Conservation (phyloP, 2,797 vertebrate genomes). For the Epinephelus coioides region DNA sequence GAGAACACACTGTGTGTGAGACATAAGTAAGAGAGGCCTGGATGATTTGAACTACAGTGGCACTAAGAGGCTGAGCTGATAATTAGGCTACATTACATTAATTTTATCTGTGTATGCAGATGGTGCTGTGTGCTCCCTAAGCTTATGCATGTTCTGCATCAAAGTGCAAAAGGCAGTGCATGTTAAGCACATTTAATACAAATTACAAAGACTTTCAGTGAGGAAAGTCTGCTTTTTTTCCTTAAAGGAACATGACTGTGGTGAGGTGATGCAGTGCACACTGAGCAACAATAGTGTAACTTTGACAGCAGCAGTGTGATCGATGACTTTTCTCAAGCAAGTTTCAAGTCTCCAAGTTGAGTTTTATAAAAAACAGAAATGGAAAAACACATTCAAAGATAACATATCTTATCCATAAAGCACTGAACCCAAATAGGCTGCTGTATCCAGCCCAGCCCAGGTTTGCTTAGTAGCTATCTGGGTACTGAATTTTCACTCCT, state of each 20-base stretch:
- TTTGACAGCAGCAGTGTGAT: not conserved
- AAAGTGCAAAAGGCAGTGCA: not conserved
- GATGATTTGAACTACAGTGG: constrained; percentile 13
- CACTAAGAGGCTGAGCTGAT: constrained; percentile 1
- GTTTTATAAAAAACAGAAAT: not conserved
- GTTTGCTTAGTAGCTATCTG: not conserved
- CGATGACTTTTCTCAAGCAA: not conserved
- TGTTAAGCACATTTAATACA: not conserved
- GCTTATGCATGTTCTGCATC: constrained; percentile 1
- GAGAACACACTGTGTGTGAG: constrained; percentile 6
- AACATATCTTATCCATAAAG: not conserved
- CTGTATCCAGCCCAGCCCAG: not conserved
- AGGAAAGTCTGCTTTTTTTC: constrained; percentile 7
- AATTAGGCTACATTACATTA: not conserved
- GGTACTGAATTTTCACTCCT: not conserved
- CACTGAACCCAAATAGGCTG: not conserved
- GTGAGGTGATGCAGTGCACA: not conserved
- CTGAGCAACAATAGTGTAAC: not conserved
- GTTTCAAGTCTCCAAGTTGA: not conserved
- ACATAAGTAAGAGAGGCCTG: not conserved
- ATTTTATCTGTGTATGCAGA: constrained; percentile 2
- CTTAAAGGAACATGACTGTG: not conserved
- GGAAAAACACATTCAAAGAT: not conserved
- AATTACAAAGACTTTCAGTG: not conserved
- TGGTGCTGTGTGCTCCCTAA: not conserved